Evolutionary conservation across 2,888 invertebrate genomes (phyloP).

Genomic region (Agrotis ipsilon): DNA sequence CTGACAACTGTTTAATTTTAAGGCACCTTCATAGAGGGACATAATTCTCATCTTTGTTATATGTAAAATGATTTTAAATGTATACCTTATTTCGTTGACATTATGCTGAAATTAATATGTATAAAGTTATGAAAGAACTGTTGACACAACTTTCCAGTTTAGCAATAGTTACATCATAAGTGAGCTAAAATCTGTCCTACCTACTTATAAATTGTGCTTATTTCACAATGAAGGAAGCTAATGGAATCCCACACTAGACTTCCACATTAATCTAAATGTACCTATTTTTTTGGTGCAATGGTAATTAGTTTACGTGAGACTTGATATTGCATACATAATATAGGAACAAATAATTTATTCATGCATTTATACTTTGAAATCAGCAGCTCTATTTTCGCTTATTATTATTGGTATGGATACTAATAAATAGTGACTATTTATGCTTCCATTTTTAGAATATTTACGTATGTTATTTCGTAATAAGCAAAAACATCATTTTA

Average conservation of each 20-base stretch:
- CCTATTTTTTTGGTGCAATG: conserved; percentile 40
- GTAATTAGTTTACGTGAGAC: conserved; percentile 41
- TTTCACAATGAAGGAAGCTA: conserved; percentile 14
- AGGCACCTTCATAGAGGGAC: neutral
- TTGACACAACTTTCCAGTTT: conserved; percentile 20
- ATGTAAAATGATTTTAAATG: neutral
- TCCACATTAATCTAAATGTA: conserved; percentile 42
- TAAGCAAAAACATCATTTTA: conserved; percentile 1
- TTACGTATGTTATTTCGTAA: conserved; percentile 16
- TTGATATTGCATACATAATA: conserved; percentile 40
- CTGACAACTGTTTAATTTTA: neutral
- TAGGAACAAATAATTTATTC: conserved; percentile 8
- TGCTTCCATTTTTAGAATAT: conserved; percentile 21
- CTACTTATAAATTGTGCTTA: neutral
- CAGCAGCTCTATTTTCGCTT: neutral
- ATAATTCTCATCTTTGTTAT: neutral
- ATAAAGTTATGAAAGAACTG: conserved; percentile 4
- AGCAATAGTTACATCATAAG: conserved; percentile 11
- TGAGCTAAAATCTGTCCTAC: neutral
- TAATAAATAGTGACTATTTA: conserved; percentile 17
- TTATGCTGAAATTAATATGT: conserved; percentile 10
- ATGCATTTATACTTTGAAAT: conserved; percentile 45
- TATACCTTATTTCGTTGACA: conserved; percentile 2
- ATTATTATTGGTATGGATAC: neutral
- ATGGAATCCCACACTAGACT: conserved; percentile 48